Conservation (phyloP, 2,113 vertebrate species). For the Phaethon lepturus region DNA sequence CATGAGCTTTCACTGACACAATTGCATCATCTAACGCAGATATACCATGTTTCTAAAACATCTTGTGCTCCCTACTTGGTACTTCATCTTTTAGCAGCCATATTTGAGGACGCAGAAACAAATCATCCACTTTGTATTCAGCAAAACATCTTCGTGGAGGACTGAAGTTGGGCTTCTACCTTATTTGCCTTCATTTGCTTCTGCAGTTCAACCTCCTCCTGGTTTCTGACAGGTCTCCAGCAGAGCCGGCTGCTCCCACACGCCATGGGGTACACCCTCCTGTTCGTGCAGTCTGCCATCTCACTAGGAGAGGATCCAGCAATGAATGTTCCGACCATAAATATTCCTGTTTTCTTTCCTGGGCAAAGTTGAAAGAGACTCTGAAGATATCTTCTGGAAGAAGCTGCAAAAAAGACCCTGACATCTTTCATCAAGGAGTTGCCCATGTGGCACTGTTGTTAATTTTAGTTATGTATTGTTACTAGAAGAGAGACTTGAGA, state of each 20-base stretch:
- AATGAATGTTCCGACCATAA: background rate
- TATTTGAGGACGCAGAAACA: background rate
- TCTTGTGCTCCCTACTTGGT: background rate
- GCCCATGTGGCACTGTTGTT: background rate
- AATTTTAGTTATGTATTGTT: background rate
- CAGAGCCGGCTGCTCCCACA: background rate
- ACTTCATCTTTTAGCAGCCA: background rate
- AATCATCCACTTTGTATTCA: background rate
- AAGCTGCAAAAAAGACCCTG: background rate
- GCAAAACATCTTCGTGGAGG: background rate
- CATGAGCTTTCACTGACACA: background rate
- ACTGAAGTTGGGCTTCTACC: background rate
- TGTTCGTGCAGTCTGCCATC: background rate
- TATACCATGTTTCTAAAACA: background rate
- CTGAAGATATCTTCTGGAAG: background rate
- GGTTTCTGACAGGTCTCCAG: background rate
- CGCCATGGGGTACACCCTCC: background rate
- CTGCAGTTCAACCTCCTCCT: background rate
- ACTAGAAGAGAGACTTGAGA: background rate
- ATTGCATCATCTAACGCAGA: background rate
- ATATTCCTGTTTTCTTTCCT: slow-evolving; percentile 1
- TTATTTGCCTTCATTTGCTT: background rate
- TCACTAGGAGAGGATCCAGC: background rate
- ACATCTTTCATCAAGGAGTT: background rate
- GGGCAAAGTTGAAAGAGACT: background rate